Evolutionary conservation across 2,113 vertebrate species (phyloP), one percentile per base, ranked within the genome.

Genomic region (Planiliza haematocheilus): DNA sequence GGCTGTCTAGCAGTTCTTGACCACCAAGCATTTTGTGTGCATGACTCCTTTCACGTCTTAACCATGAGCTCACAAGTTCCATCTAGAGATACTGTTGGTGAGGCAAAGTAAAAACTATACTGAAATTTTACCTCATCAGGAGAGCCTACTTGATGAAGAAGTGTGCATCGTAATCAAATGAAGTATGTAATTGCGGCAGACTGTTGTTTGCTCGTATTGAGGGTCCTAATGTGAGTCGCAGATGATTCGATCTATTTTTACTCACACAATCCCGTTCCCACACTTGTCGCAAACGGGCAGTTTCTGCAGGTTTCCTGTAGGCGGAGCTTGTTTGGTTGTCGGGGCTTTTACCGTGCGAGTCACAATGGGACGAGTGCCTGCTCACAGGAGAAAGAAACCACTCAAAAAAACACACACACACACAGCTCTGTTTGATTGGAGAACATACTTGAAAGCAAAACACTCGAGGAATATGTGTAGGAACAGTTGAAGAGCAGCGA

Each of bases 211-310:
- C 7, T 16, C 8, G 20, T 36, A 42, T 4, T 8, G 4, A 20
- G 4, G 6, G 12, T 65, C 56, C 59, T 20, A 72, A 79, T 79
- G 60, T 50, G 37, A 84, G 68, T 46, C 36, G 6, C 80, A 81
- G 56, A 76, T 71, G 71, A 74, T 56, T 59, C 20, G 1, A 13
- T 66, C 51, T 79, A 49, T 73, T 68, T 81, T 62, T 82, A 97
- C 98, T 94, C 91, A 99, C 98, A 99, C 90, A 52, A 99, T 98
- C 73, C 97, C 98, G 46, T 93, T 98, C 41, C 97, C 97, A 82
- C 98, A 99, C 72, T 96, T 98, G 93, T 98, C 96, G 46, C 98
- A 99, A 78, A 97, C 65, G 0, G 98, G 97, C 92, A 99, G 94
- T 84, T 95, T 99, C 86, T 96, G 97, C 17, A 92, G 91, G 71